Evolutionary conservation across 2,797 vertebrate species (phyloP).

Genomic region (Esox lucius): DNA sequence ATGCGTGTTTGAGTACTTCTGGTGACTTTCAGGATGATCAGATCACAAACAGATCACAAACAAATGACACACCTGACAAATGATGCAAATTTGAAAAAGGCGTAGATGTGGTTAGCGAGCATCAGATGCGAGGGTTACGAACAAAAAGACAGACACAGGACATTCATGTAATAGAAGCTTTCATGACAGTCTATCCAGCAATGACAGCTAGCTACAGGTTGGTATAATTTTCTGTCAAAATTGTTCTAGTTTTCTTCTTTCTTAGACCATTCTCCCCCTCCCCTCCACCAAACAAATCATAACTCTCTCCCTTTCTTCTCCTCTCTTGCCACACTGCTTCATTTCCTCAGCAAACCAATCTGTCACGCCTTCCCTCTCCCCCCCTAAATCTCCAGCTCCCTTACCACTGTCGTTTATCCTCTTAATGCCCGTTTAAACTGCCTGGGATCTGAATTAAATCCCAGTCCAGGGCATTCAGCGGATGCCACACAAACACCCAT

Average conservation of each 20-base stretch:
- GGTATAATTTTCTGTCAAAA: no score
- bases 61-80: no score
- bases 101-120: not conserved
- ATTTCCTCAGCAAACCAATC: not conserved
- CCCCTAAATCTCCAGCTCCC: not conserved
- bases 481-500: not conserved
- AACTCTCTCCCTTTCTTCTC: not conserved
- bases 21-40: no score
- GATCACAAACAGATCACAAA: no score
- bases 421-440: slow-evolving; percentile 7
- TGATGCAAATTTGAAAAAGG: no score
- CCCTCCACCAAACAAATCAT: not conserved
- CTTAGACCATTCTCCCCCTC: not conserved
- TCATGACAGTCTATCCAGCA: not conserved
- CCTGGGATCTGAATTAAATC: slow-evolving; percentile 2
- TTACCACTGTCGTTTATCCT: not conserved
- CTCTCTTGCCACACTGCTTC: not conserved
- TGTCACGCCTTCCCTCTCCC: not conserved
- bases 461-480: not conserved
- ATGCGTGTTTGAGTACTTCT: no score
- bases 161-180: not conserved
- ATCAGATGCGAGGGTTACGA: not conserved
- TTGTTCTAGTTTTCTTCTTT: not conserved
- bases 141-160: not conserved
- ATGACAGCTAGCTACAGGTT: no score